Evolutionary conservation across 2,888 invertebrate genomes (phyloP).

Genomic region (Apodemia duryi): DNA sequence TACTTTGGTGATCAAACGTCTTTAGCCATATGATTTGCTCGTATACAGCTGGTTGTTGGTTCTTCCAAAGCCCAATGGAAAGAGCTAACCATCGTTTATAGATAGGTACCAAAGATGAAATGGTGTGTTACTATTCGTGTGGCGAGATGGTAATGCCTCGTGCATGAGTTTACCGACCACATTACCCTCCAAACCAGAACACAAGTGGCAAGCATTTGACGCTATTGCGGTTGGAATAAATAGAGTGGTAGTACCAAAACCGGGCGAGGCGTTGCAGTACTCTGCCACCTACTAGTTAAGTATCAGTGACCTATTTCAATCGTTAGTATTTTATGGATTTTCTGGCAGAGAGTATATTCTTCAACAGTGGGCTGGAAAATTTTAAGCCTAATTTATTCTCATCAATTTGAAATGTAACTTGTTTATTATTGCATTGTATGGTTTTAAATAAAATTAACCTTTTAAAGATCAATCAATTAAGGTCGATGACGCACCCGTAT

Average conservation of each 20-base stretch:
- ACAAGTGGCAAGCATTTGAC: neutral
- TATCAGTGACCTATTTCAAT: neutral
- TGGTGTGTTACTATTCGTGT: too few relatives aligned
- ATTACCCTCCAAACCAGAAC: neutral
- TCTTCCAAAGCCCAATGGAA: too few relatives aligned
- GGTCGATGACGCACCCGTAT: slow-evolving; percentile 15
- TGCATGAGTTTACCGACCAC: too few relatives aligned
- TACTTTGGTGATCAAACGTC: too few relatives aligned
- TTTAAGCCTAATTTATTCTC: neutral
- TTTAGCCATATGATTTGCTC: too few relatives aligned
- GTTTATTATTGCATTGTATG: neutral
- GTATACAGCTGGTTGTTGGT: too few relatives aligned
- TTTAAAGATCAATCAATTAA: slow-evolving; percentile 2
- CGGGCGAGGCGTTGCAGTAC: neutral
- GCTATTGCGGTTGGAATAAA: neutral
- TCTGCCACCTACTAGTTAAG: neutral
- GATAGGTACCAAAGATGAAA: too few relatives aligned
- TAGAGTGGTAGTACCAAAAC: neutral
- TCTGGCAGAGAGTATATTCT: neutral
- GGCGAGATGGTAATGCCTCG: too few relatives aligned
- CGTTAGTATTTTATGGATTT: neutral
- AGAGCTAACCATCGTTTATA: too few relatives aligned
- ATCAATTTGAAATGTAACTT: neutral
- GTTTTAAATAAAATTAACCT: slow-evolving; percentile 2
- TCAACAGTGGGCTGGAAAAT: neutral